Base-by-base conservation (phyloP, 1,140 invertebrate genomes). In the Ditylenchus dipsaci region DNA sequence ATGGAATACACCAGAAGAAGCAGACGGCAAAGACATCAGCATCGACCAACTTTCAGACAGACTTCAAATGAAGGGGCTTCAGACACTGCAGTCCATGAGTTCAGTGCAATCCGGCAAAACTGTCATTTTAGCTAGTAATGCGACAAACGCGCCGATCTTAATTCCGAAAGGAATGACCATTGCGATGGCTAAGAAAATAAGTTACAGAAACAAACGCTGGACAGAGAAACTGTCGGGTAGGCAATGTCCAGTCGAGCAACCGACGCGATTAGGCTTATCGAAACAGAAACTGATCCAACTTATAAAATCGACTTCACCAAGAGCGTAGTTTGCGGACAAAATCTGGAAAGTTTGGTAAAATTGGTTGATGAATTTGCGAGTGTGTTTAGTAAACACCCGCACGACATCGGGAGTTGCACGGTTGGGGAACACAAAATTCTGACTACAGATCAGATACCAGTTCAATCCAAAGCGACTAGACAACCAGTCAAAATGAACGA, bases 321-420 rank as follows among this genome's bases (percentile, higher is more conserved):
- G 5, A 49, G 15, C 5, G 13, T 19, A 8, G 61, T 19, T 13
- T 26, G 11, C 0, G 8, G 33, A 42, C 33, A 63, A 5, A 33
- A 63, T 1, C 30, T 63, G 0, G 3, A 49, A 17, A 63, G n/a
- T 13, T 33, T 63, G 7, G 23, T 29, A 19, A 7, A 5, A 5
- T 17, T 63, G 13, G 17, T 13, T 11, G 61, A 63, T 15, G 61
- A 63, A 63, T 63, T 58, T 63, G 7, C 30, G 5, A 33, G 38
- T 17, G 19, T 65, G 21, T 65, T 65, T 60, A 65, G 63, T 33
- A 47, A 49, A 65, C 29, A 38, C 33, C 63, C 29, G 21, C 53
- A 65, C 23, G 63, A 65, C 49, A 29, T 65, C 17, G 63, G 63
- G 0, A 63, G 29, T 62, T 65, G 63, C 19, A 65, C 49, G 0